Conservation (phyloP, 2,797 vertebrate genomes). For the Aselliscus stoliczkanus region DNA sequence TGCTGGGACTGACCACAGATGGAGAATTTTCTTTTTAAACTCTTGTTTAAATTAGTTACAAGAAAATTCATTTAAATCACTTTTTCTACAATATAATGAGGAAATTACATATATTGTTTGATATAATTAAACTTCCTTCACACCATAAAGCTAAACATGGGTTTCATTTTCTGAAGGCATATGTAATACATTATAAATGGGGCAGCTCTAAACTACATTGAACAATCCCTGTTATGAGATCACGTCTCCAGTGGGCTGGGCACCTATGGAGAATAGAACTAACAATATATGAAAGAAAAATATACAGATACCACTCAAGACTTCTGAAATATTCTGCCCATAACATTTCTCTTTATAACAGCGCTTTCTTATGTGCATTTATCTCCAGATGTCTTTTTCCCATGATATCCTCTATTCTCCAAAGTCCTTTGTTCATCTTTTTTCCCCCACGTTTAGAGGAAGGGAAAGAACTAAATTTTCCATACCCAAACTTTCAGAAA, state of each 20-base stretch:
- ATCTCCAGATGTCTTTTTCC: not conserved
- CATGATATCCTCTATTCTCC: not conserved
- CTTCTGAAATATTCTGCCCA: not conserved
- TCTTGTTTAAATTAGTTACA: not conserved
- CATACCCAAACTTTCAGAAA: not conserved
- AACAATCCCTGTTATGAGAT: not conserved
- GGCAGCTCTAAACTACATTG: not conserved
- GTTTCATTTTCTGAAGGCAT: not conserved
- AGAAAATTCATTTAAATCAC: not conserved
- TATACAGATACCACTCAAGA: not conserved
- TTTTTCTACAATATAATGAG: conserved; percentile 1
- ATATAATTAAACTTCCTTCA: conserved; percentile 18
- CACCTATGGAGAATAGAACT: not conserved
- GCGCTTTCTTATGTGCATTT: not conserved
- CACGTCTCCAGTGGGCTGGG: not conserved
- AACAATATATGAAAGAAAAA: not conserved
- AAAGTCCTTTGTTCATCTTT: not conserved
- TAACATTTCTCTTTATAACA: not conserved
- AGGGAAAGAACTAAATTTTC: not conserved
- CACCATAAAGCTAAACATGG: not conserved
- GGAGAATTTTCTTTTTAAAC: conserved; percentile 34
- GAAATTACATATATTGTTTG: not conserved
- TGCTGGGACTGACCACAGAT: conserved; percentile 29
- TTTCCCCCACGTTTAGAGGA: not conserved
- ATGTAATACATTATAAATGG: not conserved